These are phyloP conservation scores for Meiosimyza decipiens DNA, from an alignment of 2,888 invertebrate genomes.

Conservation along the genomic window DNA sequence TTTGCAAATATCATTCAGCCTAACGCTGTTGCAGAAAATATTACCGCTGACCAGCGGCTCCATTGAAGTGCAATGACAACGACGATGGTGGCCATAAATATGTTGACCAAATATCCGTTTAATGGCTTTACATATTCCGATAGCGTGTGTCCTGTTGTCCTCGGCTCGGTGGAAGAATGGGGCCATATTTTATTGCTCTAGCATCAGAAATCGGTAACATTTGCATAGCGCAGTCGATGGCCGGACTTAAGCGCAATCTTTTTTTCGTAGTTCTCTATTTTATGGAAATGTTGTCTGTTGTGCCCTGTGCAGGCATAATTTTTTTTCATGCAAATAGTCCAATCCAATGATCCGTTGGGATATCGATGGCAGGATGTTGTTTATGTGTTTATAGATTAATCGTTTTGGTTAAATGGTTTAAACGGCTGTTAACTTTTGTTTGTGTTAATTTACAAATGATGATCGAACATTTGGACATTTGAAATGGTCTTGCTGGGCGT, in stretches of 20 bases:
- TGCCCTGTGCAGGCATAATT: conserved; percentile 17
- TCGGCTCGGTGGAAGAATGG: conserved; percentile 3
- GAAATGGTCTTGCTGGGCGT: no score
- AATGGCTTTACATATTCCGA: conserved; percentile 50
- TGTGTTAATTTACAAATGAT: conserved; percentile 50
- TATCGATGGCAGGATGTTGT: conserved; percentile 52
- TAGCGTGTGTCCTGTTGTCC: conserved; percentile 25
- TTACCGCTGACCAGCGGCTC: conserved; percentile 40
- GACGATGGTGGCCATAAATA: conserved; percentile 59
- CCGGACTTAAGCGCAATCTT: not conserved
- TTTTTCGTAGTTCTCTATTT: conserved; percentile 30
- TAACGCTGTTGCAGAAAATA: not conserved
- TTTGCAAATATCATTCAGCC: no score
- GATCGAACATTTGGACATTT: conserved; percentile 17
- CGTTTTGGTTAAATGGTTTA: conserved; percentile 63
- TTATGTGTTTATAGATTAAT: conserved; percentile 65
- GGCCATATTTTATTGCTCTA: conserved; percentile 31
- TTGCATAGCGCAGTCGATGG: conserved; percentile 28
- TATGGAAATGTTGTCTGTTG: conserved; percentile 17
- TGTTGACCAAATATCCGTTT: conserved; percentile 61
- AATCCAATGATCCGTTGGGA: conserved; percentile 29
- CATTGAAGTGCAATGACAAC: conserved; percentile 33
- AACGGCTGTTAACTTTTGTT: conserved; percentile 55
- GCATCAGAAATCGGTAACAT: conserved; percentile 33
- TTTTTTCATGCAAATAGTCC: conserved; percentile 6